Evolutionary conservation across 2,113 vertebrate species (phyloP).

Genomic region (Myotis yumanensis): DNA sequence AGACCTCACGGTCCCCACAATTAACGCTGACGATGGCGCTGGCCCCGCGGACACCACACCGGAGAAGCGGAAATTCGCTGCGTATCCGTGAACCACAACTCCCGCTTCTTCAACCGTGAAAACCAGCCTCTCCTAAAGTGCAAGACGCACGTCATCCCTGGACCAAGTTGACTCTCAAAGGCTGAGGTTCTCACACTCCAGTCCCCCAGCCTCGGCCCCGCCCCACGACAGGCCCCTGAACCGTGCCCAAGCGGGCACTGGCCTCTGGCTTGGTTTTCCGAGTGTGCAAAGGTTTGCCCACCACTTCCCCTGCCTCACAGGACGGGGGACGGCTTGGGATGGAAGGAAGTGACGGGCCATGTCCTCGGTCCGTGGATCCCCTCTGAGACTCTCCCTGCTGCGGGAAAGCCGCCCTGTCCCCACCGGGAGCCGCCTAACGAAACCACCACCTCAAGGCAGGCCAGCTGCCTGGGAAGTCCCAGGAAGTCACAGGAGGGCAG

Average conservation of each 20-base stretch:
- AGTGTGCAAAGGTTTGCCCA: not conserved
- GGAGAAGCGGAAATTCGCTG: not conserved
- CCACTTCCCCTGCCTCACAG: not conserved
- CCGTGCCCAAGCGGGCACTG: not conserved
- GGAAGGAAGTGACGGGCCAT: not conserved
- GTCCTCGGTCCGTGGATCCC: not conserved
- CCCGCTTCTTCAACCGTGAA: not conserved
- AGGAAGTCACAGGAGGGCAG: not conserved
- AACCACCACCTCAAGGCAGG: not conserved
- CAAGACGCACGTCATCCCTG: accelerated
- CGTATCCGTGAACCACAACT: not conserved
- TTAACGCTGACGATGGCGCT: accelerated
- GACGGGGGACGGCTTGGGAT: not conserved
- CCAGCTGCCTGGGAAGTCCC: not conserved
- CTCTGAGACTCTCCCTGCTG: not conserved
- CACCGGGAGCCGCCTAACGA: not conserved
- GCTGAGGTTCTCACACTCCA: not conserved
- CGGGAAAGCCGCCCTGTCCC: too few relatives aligned
- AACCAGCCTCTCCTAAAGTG: not conserved
- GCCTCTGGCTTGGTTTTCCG: not conserved
- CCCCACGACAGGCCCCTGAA: not conserved
- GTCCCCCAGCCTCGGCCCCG: not conserved
- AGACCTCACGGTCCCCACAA: too few relatives aligned
- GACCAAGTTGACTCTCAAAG: not conserved
- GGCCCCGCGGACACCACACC: not conserved